Evolutionary conservation across 2,797 vertebrate genomes (phyloP), one percentile per base, ranked within the genome.

Genomic region (Sebastes nivosus): DNA sequence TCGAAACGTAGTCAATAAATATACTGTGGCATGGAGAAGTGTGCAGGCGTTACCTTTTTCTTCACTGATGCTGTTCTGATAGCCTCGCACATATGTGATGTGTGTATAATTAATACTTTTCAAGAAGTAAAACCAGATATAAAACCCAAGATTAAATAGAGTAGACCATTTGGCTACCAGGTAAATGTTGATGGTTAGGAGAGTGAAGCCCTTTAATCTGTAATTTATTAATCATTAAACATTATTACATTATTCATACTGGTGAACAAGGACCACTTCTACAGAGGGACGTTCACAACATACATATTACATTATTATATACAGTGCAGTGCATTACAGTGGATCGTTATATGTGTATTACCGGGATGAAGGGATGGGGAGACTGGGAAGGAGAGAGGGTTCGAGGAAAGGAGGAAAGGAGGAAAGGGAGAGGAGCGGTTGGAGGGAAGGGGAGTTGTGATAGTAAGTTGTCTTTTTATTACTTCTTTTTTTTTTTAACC

Each of bases 241-340:
- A 93, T 94, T 94, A 94, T 94, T 94, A 95, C 93, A 95, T 92
- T 94, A 88, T 94, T 95, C 93, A 94, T 94, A 95, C 94, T 91
- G 88, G 95, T 95, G 94, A 95, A 95, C 95, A 95, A 94, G 88
- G 93, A 95, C 90, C 94, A 95, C 93, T 94, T 94, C 91, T 94
- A 96, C 93, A 92, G 92, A 95, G 90, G 95, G 92, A 95, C 92
- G 93, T 95, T 95, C 92, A 95, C 94, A 91, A 95, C 92, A 95
- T 94, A 95, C 94, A 95, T 95, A 93, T 95, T 95, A 95, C 95
- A 96, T 95, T 93, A 93, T 94, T 96, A 96, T 96, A 95, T 96
- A 96, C 95, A 96, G 90, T 96, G 95, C 94, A 95, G 96, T 95
- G 95, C 95, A 95, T 93, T 95, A 94, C 92, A 93, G 95, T 94